Evolutionary conservation across 2,113 vertebrate genomes (phyloP).

Genomic region (Urocitellus parryii): DNA sequence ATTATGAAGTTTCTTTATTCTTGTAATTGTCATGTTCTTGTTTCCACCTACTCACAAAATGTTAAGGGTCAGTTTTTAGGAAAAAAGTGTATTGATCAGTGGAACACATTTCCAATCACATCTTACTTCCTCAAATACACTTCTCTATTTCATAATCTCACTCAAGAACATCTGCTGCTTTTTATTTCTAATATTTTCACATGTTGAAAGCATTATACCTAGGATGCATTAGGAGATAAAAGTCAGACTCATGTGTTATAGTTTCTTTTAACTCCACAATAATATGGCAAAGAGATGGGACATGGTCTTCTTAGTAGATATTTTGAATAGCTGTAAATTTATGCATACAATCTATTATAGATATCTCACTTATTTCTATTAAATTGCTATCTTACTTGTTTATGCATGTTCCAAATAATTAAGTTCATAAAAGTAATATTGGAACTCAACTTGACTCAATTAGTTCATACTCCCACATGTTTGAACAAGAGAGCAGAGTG

Average conservation of each 20-base stretch:
- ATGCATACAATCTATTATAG: not conserved
- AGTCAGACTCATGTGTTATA: not conserved
- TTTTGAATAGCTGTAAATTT: not conserved
- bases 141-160: not conserved
- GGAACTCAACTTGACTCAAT: not conserved
- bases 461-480: conserved; percentile 39
- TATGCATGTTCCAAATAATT: not conserved
- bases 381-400: not conserved
- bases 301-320: not conserved
- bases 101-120: not conserved
- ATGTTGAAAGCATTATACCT: not conserved
- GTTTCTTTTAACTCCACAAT: not conserved
- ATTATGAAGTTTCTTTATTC: not conserved
- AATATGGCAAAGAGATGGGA: not conserved
- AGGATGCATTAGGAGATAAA: not conserved
- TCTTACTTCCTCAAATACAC: not conserved
- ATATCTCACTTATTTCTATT: not conserved
- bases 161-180: not conserved
- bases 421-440: not conserved
- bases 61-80: not conserved
- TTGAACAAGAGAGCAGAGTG: conserved; percentile 33
- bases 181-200: not conserved
- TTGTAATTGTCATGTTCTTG: not conserved
- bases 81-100: not conserved
- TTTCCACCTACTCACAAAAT: not conserved